phyloP scores from a whole-genome alignment of 2,113 vertebrate species.

The Struthidea cinerea region DNA sequence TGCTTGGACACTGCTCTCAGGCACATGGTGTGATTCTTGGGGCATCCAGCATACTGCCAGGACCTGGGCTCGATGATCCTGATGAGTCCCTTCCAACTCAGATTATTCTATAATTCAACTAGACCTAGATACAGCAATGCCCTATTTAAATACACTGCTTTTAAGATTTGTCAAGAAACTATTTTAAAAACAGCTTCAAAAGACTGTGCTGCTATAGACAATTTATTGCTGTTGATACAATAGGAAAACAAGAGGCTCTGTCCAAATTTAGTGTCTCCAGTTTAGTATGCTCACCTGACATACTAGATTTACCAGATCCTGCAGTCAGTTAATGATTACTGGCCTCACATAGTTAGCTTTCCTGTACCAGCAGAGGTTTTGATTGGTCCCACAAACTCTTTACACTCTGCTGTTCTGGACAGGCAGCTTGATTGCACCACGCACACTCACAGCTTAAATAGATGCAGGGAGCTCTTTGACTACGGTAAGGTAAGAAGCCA shows the following conservation, averaged over 20 bases:
- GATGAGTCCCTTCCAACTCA: background rate
- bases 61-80: background rate
- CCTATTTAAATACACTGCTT: background rate
- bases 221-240: background rate
- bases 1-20: background rate
- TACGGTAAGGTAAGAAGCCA: background rate
- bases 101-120: background rate
- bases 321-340: background rate
- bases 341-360: background rate
- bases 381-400: background rate
- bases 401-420: background rate
- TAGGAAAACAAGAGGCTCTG: background rate
- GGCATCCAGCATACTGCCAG: accelerated
- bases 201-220: background rate
- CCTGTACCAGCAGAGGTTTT: background rate
- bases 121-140: background rate
- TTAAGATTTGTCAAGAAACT: background rate
- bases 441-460: background rate
- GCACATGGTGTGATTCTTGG: background rate
- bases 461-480: background rate
- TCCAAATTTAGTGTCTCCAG: background rate
- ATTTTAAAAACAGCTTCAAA: background rate
- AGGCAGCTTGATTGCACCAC: background rate
- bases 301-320: background rate
- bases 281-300: background rate